These are phyloP conservation scores for Chironomus riparius DNA, from an alignment of 2,888 invertebrate species.

Conservation along the genomic window DNA sequence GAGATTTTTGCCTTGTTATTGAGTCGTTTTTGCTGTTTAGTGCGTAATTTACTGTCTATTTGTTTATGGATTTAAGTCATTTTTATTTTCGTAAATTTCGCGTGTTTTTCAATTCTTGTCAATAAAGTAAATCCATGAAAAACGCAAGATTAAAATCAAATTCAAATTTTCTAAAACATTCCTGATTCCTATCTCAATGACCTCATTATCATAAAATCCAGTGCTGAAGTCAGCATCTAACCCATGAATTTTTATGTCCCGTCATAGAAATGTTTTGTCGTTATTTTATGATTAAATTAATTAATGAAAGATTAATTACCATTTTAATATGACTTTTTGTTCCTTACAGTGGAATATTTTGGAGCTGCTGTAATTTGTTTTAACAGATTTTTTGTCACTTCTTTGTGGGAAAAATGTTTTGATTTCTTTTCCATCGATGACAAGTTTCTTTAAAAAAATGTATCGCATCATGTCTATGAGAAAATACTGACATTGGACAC, in stretches of 20 bases:
- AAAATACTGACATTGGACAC: conserved; percentile 1
- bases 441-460: background rate
- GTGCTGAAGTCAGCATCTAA: background rate
- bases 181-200: too few relatives aligned
- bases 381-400: too few relatives aligned
- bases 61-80: background rate
- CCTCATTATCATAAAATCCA: background rate
- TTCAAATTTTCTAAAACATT: background rate
- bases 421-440: conserved; percentile 2
- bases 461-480: background rate
- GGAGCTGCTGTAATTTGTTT: too few relatives aligned
- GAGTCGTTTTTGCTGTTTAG: background rate
- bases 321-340: conserved; percentile 12
- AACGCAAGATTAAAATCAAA: background rate
- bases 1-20: background rate
- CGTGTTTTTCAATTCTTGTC: background rate
- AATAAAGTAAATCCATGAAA: too few relatives aligned
- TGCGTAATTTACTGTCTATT: background rate
- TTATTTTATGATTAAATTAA: conserved; percentile 8
- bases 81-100: background rate
- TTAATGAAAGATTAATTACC: conserved; percentile 25
- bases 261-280: background rate
- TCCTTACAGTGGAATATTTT: too few relatives aligned
- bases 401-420: background rate
- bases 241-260: background rate